Conservation (phyloP, 2,797 vertebrate species). For the Rhinogobio ventralis region DNA sequence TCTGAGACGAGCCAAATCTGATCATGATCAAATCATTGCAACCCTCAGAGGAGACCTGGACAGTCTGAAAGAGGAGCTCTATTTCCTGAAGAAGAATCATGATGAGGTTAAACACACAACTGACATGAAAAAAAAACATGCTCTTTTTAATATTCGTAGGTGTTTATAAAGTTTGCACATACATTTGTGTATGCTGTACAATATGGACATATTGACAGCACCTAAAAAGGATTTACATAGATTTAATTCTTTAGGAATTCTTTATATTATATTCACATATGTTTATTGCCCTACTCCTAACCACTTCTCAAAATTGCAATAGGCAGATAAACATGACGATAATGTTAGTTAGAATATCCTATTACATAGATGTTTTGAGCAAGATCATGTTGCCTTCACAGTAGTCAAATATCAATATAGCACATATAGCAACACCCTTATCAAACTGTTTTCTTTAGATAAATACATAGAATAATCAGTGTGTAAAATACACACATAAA, state of each 20-base stretch:
- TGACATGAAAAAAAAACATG: neutral
- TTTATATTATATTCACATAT: neutral
- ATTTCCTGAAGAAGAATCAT: conserved; percentile 83
- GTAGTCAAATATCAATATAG: neutral
- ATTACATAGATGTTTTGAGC: neutral
- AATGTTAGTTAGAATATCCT: neutral
- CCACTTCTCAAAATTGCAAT: neutral
- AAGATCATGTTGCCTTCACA: neutral
- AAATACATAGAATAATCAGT: conserved; percentile 9
- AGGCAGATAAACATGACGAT: neutral
- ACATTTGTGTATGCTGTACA: neutral
- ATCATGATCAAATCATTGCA: conserved; percentile 78
- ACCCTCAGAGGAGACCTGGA: conserved; percentile 80
- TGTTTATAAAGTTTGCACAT: neutral
- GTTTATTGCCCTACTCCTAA: neutral
- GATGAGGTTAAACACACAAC: conserved; percentile 73
- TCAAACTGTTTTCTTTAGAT: conserved; percentile 34
- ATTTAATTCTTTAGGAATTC: neutral
- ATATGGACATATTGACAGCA: neutral
- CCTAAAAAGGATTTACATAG: neutral
- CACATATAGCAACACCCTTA: conserved; percentile 36
- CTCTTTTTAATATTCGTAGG: neutral
- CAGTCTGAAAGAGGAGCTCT: conserved; percentile 83
- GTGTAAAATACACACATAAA: conserved; percentile 26
- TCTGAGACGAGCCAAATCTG: conserved; percentile 79